Percentiles rank a stretch among this genome's conserved stretches.
Conservation (phyloP, 2,797 vertebrate genomes). For the Gambusia yucatana region DNA sequence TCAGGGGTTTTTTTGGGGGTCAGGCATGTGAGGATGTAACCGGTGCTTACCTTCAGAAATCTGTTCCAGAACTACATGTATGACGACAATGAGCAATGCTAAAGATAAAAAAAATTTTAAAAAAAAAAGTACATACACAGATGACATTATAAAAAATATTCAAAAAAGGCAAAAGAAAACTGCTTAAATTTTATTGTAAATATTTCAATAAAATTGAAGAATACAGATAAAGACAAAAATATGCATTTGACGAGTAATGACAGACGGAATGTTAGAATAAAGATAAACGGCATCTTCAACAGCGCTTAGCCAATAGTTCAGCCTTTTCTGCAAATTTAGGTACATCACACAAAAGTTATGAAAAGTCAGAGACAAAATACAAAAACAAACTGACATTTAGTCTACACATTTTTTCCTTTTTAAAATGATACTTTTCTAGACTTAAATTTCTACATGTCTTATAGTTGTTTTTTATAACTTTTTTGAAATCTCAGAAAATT, state of each 20-base stretch:
- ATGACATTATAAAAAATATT: background rate
- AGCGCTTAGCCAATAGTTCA: background rate
- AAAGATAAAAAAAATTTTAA: background rate
- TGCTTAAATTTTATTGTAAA: conserved; percentile 73
- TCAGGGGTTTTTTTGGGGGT: background rate
- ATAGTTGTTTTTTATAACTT: background rate
- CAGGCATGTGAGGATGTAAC: background rate
- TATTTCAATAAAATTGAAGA: conserved; percentile 52
- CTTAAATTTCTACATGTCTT: background rate
- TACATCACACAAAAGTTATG: background rate
- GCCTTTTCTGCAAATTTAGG: background rate
- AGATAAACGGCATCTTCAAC: background rate
- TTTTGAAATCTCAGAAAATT: no score
- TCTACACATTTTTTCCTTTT: background rate
- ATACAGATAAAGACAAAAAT: conserved; percentile 24
- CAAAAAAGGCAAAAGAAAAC: conserved; percentile 5
- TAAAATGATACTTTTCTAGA: background rate
- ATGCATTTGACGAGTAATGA: conserved; percentile 13
- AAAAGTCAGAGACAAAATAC: background rate
- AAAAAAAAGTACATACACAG: background rate
- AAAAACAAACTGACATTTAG: conserved; percentile 7
- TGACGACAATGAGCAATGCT: background rate
- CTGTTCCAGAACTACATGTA: background rate
- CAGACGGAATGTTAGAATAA: conserved; percentile 19
- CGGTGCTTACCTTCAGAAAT: background rate